Evolutionary conservation across 1,140 invertebrate species (phyloP).

Genomic region (Melipona quadrifasciata): DNA sequence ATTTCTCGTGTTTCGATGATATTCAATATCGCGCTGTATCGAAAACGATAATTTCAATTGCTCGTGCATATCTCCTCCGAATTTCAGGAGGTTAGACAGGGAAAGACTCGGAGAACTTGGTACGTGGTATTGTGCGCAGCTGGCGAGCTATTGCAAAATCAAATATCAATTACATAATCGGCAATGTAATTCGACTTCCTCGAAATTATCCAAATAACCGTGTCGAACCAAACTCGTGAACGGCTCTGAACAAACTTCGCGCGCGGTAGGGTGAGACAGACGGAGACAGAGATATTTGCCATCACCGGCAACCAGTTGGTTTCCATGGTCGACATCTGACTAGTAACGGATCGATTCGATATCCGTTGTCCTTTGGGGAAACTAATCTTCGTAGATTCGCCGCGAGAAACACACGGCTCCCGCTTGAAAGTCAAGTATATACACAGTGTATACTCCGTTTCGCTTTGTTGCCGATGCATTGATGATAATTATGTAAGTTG

Average conservation of each 20-base stretch:
- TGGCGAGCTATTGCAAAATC: background rate
- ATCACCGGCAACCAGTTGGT: background rate
- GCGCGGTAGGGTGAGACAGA: background rate
- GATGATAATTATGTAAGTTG: background rate
- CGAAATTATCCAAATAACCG: background rate
- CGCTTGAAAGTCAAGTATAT: background rate
- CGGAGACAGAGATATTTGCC: conserved; percentile 5
- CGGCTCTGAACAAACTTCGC: background rate
- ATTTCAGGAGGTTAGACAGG: too few relatives aligned
- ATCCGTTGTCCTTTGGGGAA: conserved; percentile 22
- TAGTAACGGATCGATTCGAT: conserved; percentile 25
- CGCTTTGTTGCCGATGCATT: background rate
- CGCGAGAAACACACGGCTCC: background rate
- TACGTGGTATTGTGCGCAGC: too few relatives aligned
- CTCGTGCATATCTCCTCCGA: too few relatives aligned
- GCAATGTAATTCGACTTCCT: background rate
- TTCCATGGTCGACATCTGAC: conserved; percentile 16
- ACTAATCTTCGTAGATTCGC: conserved; percentile 33
- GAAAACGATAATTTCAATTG: too few relatives aligned
- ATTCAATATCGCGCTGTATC: too few relatives aligned
- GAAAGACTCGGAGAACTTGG: too few relatives aligned
- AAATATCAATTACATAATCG: background rate
- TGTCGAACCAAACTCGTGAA: background rate
- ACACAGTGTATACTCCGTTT: too few relatives aligned
- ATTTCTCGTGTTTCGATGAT: too few relatives aligned